phyloP scores from a whole-genome alignment of 1,140 invertebrate genomes.

The Paracyclopina nana region DNA sequence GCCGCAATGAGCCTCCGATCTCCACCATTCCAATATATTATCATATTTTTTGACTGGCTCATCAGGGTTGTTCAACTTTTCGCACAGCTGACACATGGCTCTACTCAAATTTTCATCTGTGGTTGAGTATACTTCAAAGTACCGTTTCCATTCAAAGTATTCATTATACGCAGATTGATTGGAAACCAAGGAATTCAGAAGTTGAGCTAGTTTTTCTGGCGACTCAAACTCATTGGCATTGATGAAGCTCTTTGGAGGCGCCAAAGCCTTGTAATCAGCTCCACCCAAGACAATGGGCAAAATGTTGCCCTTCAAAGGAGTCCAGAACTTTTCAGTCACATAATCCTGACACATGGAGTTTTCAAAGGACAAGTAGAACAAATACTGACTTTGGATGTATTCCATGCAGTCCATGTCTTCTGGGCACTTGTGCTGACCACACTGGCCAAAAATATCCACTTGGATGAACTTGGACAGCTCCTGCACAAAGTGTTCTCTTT shows the following conservation, averaged over 20 bases:
- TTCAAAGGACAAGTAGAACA: conserved; percentile 33
- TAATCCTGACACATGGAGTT: conserved; percentile 28
- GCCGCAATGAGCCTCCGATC: too few relatives aligned
- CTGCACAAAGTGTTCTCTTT: conserved; percentile 28
- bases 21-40: neutral
- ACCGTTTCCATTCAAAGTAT: conserved; percentile 23
- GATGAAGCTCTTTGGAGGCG: conserved; percentile 44
- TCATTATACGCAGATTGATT: conserved; percentile 22
- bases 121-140: neutral
- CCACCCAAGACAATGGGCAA: conserved; percentile 49
- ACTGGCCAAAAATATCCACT: conserved; percentile 36
- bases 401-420: neutral
- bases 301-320: conserved; percentile 25
- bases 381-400: conserved; percentile 22
- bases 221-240: conserved; percentile 24
- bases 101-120: neutral
- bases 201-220: conserved; percentile 30
- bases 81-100: neutral
- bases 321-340: conserved; percentile 25
- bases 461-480: conserved; percentile 29
- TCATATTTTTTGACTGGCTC: neutral
- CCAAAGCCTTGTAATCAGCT: conserved; percentile 30
- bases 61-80: conserved; percentile 3
- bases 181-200: conserved; percentile 30
- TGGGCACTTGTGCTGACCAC: conserved; percentile 23